Base-by-base conservation (phyloP, 2,888 invertebrate genomes). In the Litoditis marina region DNA sequence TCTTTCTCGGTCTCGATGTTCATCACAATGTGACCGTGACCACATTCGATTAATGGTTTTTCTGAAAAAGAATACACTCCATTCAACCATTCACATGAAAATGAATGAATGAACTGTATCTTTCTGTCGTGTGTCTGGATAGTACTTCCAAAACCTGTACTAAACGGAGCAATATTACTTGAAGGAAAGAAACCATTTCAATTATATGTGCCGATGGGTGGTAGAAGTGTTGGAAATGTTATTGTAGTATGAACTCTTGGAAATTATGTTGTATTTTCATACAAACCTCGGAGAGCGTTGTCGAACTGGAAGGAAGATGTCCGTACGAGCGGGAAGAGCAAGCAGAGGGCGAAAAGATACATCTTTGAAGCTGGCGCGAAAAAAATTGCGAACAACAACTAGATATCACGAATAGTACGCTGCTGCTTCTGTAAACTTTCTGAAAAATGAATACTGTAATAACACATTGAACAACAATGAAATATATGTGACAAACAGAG, bases 1-100 rank as follows among this genome's bases (percentile, higher is more conserved):
- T 64, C 65, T 50, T 71, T 67, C 28, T 62, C 65, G 22, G 73
- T 73, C 19, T 57, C 57, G 32, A 81, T 78, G 28, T 67, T 68
- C 53, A 81, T 64, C 19, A 68, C 63, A 49, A 79, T 76, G 32
- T 68, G 65, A 6, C 74, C 77, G 32, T 72, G 66, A 13, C 54
- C 53, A 39, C 64, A 64, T 42, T 64, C 42, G 13, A 64, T 64
- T 27, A 27, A 27, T 6, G 64, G 60, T 7, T 34, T 54, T 25
- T 46, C 64, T 64, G 54, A 60, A 64, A 30, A 3, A 27, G 30
- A 31, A 32, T 6, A 13, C 2, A 7, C 32, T 6, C 5, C 6
- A 53, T 30, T 50, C 22, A n/a, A 44, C 19, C 5, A 44, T 5
- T 5, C 3, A 44, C 44, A 5, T 19, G 11, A 39, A 5, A 25